phyloP scores from a whole-genome alignment of 2,113 vertebrate genomes.

The Trochalopteron elliotii region DNA sequence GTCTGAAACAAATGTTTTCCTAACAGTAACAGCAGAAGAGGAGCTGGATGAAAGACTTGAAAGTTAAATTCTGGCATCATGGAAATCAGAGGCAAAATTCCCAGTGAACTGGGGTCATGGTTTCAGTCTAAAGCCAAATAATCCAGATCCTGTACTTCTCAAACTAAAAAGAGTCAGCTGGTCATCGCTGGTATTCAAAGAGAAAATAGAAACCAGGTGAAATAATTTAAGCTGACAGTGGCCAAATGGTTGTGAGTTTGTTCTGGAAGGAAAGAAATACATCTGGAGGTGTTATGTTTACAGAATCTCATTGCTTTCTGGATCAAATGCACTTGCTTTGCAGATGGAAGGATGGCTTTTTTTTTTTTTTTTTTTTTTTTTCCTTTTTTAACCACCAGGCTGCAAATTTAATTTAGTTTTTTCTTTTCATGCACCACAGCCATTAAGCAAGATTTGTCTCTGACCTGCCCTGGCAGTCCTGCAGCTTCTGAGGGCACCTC shows the following conservation, averaged over 20 bases:
- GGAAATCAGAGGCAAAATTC: not conserved
- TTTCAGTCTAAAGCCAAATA: not conserved
- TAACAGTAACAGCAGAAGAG: not conserved
- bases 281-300: not conserved
- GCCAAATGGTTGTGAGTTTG: not conserved
- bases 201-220: not conserved
- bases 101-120: not conserved
- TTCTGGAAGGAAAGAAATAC: not conserved
- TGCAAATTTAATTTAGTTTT: not conserved
- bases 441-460: not conserved
- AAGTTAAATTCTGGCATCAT: not conserved
- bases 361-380: accelerated
- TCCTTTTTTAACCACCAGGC: not conserved
- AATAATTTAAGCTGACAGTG: not conserved
- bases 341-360: not conserved
- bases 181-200: not conserved
- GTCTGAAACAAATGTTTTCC: not conserved
- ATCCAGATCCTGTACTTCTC: not conserved
- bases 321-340: not conserved
- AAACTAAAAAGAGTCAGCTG: not conserved
- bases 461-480: not conserved
- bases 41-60: not conserved
- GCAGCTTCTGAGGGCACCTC: not conserved
- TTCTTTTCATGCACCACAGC: not conserved
- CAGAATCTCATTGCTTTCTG: not conserved